Base-by-base conservation (phyloP, 2,888 invertebrate species). In the Parnassius orleans region DNA sequence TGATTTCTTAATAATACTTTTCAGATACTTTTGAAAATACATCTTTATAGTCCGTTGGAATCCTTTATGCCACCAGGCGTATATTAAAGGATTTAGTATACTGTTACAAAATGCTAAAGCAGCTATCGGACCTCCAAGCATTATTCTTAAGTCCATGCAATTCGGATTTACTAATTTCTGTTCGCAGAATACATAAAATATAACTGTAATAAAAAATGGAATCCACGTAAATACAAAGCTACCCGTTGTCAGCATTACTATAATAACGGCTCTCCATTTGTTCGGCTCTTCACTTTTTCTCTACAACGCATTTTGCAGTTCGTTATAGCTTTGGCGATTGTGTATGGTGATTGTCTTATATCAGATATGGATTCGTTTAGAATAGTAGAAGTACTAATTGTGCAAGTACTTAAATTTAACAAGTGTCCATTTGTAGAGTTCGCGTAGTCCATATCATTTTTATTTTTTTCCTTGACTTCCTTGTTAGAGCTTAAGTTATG, bases 11-110 rank as follows among this genome's bases (percentile, higher is more conserved):
- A 55, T 59, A 9, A 63, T 12, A 41, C 41, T 63, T 12, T 59
- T 63, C n/a, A 76, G 63, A 65, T 73, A 74, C 65, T 68, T 79
- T 44, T 68, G 66, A n/a, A 78, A 66, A 70, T 86, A 83, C 60
- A 75, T 82, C 70, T 76, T 86, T 1, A 93, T 79, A 14, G 87
- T 91, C 59, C 77, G 87, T 70, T 94, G 86, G 70, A 94, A 95
- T 0, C 94, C 94, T 76, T 93, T 94, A 75, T 95, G 94, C 94
- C 94, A 95, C 94, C 94, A 95, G 0, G 94, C 94, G 72, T 94
- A 95, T 68, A 95, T 94, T 33, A 95, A 76, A 0, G 95, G 95
- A 75, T 94, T 94, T 0, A 94, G 72, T 53, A 94, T 74, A 69
- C 94, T 94, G 70, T 94, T 94, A 0, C 90, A 71, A 68, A 94